Percentiles rank a stretch among this genome's conserved stretches.
Conservation (phyloP, 1,140 invertebrate species). For the Drosophila serrata region DNA sequence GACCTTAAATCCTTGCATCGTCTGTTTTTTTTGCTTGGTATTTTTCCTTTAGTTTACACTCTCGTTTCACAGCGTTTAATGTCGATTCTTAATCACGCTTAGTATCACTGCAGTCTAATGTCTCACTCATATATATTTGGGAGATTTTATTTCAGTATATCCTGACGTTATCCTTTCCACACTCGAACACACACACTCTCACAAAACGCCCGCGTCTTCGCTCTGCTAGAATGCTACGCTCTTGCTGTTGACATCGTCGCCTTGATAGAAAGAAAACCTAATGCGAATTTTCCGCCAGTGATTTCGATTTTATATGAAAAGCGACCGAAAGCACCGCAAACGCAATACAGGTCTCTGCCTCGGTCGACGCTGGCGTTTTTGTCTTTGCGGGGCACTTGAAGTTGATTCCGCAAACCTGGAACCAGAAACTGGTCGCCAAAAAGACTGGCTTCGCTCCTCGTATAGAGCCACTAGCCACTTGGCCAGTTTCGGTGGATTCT, state of each 20-base stretch:
- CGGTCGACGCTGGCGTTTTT: conserved; percentile 42
- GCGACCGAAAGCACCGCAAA: conserved; percentile 67
- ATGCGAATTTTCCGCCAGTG: conserved; percentile 84
- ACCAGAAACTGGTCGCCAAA: conserved; percentile 64
- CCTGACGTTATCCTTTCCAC: conserved; percentile 54
- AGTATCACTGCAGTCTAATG: conserved; percentile 31
- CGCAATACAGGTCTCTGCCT: conserved; percentile 69
- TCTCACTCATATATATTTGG: conserved; percentile 23
- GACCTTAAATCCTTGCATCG: conserved; percentile 66
- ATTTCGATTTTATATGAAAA: conserved; percentile 85
- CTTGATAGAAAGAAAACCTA: conserved; percentile 84
- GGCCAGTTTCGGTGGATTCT: conserved; percentile 66
- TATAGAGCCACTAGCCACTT: conserved; percentile 41
- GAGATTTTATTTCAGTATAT: conserved; percentile 39
- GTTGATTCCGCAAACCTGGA: conserved; percentile 38
- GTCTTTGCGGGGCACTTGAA: conserved; percentile 43
- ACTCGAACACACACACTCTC: conserved; percentile 52
- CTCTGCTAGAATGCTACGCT: conserved; percentile 58
- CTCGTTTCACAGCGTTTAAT: background rate
- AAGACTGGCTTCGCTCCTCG: conserved; percentile 13
- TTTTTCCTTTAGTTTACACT: conserved; percentile 19
- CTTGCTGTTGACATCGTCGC: conserved; percentile 82
- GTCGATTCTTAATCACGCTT: conserved; percentile 13
- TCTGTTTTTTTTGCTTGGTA: conserved; percentile 1
- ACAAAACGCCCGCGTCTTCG: conserved; percentile 60